These are phyloP conservation scores for Passer montanus DNA, from an alignment of 2,113 vertebrate species.

Conservation along the genomic window DNA sequence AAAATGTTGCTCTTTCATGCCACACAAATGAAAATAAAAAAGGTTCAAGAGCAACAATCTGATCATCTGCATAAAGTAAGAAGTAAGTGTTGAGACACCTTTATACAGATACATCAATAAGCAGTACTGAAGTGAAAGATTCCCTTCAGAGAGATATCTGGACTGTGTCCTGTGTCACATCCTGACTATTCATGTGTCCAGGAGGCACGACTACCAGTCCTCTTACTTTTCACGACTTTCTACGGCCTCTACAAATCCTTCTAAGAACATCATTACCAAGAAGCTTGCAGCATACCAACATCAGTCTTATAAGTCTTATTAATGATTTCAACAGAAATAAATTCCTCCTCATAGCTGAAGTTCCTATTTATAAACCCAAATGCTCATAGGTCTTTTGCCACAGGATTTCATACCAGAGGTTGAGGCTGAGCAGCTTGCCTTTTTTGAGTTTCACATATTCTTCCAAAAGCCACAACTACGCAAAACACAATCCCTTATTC, in stretches of 20 bases:
- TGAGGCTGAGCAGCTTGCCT: not conserved
- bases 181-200: not conserved
- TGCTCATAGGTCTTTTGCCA: not conserved
- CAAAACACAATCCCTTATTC: not conserved
- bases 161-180: not conserved
- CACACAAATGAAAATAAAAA: not conserved
- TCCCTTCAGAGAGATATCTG: not conserved
- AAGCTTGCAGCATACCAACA: not conserved
- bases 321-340: not conserved
- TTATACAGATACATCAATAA: not conserved
- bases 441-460: not conserved
- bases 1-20: not conserved
- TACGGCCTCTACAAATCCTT: not conserved
- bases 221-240: accelerated
- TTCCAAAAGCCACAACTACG: not conserved
- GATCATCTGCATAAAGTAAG: not conserved
- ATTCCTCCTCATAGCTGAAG: not conserved
- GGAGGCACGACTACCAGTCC: not conserved
- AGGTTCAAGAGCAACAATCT: not conserved
- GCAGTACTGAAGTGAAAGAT: not conserved
- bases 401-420: not conserved
- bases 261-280: not conserved
- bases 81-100: not conserved
- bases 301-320: not conserved
- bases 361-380: not conserved